Base-by-base conservation (phyloP, 2,797 vertebrate genomes). In the Neoniphon sammara region DNA sequence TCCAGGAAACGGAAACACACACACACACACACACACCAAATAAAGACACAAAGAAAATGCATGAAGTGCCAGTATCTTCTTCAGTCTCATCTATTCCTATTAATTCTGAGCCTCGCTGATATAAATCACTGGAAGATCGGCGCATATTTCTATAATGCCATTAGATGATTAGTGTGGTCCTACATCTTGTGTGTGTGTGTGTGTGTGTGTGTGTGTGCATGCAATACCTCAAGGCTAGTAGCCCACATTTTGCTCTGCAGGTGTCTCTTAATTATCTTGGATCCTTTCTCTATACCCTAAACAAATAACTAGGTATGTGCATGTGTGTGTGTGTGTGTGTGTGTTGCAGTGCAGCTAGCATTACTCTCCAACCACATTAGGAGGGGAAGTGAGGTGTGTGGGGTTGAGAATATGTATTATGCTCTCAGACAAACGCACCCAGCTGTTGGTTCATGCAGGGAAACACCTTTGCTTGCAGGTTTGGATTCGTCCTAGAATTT, bases 61-160 rank as follows among this genome's bases (percentile, higher is more conserved):
- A 80, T 20, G 18, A 18, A 68, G 61, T n/a, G 5, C 56, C 27
- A 39, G 67, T 69, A 34, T 73, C 49, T 66, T 73, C 60, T 78
- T 69, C 44, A 18, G 59, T 63, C 46, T 84, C 81, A 84, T 86
- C 80, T 71, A 68, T 76, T 75, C 72, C 78, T 66, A 81, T 87
- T 83, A 77, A 85, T 75, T 81, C 67, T 20, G 2, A 73, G 58
- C 31, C 56, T 70, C 66, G 66, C 55, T n/a, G 3, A 72, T 75
- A 87, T 91, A 80, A 81, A 88, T 90, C 90, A 88, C 50, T 57
- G 77, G n/a, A 53, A 47, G 54, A 77, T 66, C 70, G 65, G 52
- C 58, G 62, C 25, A 5, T 52, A 67, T 85, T 73, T 75, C 54
- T 79, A 39, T 73, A 68, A 74, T 61, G 55, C 54, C 66, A 66